Evolutionary conservation across 2,113 vertebrate species (phyloP).

Genomic region (Ploceus nigricollis): DNA sequence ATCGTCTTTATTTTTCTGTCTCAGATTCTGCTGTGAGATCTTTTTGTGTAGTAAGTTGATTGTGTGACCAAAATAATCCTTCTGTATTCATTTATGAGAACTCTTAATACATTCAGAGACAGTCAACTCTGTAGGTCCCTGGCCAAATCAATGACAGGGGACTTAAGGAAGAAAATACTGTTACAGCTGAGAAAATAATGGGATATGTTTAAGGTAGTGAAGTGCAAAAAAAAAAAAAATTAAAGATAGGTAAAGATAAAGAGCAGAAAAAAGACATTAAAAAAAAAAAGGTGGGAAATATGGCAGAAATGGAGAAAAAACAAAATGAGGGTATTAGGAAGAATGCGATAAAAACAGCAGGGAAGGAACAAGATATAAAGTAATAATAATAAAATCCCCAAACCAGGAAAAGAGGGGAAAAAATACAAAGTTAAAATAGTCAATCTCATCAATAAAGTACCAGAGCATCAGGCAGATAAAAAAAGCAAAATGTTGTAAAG

Average conservation of each 20-base stretch:
- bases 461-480: background rate
- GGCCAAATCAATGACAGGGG: background rate
- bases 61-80: background rate
- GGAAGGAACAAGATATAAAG: background rate
- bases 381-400: background rate
- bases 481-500: background rate
- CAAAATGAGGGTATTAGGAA: background rate
- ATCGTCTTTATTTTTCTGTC: background rate
- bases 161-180: background rate
- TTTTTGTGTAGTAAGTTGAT: background rate
- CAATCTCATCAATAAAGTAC: background rate
- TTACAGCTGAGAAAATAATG: background rate
- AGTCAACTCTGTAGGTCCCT: background rate
- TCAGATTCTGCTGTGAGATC: background rate
- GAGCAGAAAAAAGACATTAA: background rate
- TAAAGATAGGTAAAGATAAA: background rate
- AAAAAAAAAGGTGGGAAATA: background rate
- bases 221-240: background rate
- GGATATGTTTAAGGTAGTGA: background rate
- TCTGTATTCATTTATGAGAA: background rate
- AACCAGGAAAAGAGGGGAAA: background rate
- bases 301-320: background rate
- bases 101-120: background rate
- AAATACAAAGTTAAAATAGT: background rate
- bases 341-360: background rate